phyloP scores from a whole-genome alignment of 2,888 invertebrate species.

The Leucophenga maculata region DNA sequence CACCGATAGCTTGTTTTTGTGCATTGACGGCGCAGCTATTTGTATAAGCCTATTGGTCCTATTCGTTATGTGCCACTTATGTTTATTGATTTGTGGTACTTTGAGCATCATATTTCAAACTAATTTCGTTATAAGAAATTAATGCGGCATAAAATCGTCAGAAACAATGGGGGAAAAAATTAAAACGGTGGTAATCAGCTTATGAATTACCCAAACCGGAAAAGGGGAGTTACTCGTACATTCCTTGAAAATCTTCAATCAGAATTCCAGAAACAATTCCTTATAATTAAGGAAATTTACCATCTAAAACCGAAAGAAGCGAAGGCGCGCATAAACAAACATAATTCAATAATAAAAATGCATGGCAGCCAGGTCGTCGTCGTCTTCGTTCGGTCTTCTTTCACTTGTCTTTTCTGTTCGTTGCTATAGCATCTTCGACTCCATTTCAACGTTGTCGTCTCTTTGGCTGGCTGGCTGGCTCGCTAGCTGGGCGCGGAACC shows the following conservation, averaged over 20 bases:
- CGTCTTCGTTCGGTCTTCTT: not conserved
- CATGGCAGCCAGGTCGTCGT: slow-evolving; percentile 3
- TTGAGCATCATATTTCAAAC: slow-evolving; percentile 62
- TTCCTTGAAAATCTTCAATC: too few species aligned
- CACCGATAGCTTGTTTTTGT: not conserved
- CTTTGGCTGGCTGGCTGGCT: slow-evolving; percentile 34
- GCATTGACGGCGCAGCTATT: slow-evolving; percentile 52
- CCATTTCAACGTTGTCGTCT: slow-evolving; percentile 29
- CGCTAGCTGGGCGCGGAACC: slow-evolving; percentile 12
- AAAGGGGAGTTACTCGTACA: not conserved
- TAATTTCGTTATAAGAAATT: slow-evolving; percentile 38
- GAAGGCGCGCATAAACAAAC: slow-evolving; percentile 6
- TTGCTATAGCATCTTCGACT: too few species aligned
- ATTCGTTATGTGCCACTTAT: not conserved
- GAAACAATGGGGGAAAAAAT: slow-evolving; percentile 9
- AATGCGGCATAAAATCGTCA: slow-evolving; percentile 42
- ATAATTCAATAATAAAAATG: slow-evolving; percentile 32
- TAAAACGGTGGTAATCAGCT: too few species aligned
- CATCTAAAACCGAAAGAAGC: not conserved
- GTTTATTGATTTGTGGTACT: not conserved
- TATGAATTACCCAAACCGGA: not conserved
- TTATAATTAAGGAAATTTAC: not conserved
- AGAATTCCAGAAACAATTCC: too few species aligned
- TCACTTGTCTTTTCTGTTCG: too few species aligned
- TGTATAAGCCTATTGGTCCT: not conserved